These are phyloP conservation scores for Pycnomerus fuliginosus DNA, from an alignment of 2,888 invertebrate species.

Conservation along the genomic window DNA sequence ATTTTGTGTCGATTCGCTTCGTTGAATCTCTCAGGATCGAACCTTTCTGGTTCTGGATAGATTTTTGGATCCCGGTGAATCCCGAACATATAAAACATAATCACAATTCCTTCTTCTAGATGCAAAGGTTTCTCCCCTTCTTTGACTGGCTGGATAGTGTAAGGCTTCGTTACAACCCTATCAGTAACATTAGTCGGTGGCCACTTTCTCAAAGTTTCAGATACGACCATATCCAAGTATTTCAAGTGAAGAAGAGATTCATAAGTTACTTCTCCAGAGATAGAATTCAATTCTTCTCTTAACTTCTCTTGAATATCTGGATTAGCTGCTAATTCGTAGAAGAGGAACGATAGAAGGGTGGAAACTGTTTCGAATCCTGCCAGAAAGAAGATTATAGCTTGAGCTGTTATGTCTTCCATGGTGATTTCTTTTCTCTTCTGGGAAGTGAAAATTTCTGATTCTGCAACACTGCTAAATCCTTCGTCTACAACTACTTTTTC, in stretches of 20 bases:
- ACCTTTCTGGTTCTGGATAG: conserved; percentile 40
- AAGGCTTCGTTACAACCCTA: conserved; percentile 37
- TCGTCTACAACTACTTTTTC: neutral
- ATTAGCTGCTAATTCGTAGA: conserved; percentile 60
- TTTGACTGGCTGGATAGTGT: conserved; percentile 1
- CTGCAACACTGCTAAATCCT: neutral
- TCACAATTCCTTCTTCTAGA: conserved; percentile 35
- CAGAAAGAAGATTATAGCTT: conserved; percentile 55
- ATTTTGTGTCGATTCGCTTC: conserved; percentile 57
- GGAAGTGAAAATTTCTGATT: conserved; percentile 5
- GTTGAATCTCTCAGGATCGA: conserved; percentile 38
- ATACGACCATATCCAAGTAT: conserved; percentile 56
- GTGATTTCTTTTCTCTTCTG: conserved; percentile 19
- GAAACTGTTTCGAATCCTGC: conserved; percentile 55
- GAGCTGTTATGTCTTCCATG: conserved; percentile 58
- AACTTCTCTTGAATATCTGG: conserved; percentile 51
- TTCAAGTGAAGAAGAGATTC: conserved; percentile 52
- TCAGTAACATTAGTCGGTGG: conserved; percentile 52
- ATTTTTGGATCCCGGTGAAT: conserved; percentile 39
- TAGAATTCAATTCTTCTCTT: conserved; percentile 41
- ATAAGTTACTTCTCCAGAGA: conserved; percentile 45
- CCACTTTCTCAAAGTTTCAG: conserved; percentile 54
- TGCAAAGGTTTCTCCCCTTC: conserved; percentile 27
- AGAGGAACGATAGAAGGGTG: conserved; percentile 52
- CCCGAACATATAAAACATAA: conserved; percentile 40